Base-by-base conservation (phyloP, 2,888 invertebrate species). In the Myathropa florea region DNA sequence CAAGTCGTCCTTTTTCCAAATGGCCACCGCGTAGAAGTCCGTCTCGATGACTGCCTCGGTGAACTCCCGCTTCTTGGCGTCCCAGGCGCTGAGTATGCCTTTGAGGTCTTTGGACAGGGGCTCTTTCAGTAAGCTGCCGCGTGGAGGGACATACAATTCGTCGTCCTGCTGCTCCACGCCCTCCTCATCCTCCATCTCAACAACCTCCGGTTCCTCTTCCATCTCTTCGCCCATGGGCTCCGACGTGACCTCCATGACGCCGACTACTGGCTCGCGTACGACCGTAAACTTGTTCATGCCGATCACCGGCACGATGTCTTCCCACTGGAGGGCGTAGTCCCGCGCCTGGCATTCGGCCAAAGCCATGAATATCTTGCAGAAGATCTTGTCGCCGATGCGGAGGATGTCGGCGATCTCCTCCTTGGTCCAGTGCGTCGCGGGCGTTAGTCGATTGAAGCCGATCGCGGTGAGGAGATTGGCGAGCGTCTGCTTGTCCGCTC, bases 1-100 rank as follows among this genome's bases (percentile, higher is more conserved):
- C 60, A 93, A 92, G 4, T 93, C 89, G 0, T 93, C 93, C 1
- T 94, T 92, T 76, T 92, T 93, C 95, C 95, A 95, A 0, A 95
- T 91, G 0, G 94, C 95, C 7, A 89, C 53, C 26, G 53, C 79
- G 36, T 83, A 89, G 12, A 89, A 79, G 18, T 86, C 88, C 0
- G 89, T 81, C 28, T 88, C 83, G 1, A 89, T 23, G 6, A 89
- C 81, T 14, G 83, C 88, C 53, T 80, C 85, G 1, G 78, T 30
- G 14, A 39, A 14, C 3, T 85, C 67, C 26, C 64, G 65, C 23
- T 70, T 39, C 10, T 71, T 82, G 1, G 9, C 28, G 46, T 88
- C 83, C 88, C 88, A 88, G 2, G 46, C 12, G 12, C n/a, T 4
- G 7, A 89, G 78, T 28, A 88, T 67, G 3, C 71, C 68, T 7